These are phyloP conservation scores for Agrotis clavis DNA, from an alignment of 2,888 invertebrate genomes.

Conservation along the genomic window DNA sequence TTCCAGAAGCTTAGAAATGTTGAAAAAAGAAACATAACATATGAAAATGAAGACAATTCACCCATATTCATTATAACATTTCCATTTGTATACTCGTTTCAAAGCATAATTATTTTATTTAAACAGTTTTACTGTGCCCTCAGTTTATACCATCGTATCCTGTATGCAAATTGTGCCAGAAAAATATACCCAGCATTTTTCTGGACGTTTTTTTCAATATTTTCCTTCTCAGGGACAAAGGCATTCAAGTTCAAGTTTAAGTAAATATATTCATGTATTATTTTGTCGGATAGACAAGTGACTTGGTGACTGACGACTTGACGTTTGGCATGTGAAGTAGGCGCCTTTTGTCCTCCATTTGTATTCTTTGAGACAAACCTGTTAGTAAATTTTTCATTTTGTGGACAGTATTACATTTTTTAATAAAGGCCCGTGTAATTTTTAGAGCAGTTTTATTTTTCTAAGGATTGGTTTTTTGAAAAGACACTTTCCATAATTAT, in stretches of 20 bases:
- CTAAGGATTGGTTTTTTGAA: not conserved
- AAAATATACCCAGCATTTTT: slow-evolving; percentile 17
- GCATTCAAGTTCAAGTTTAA: slow-evolving; percentile 38
- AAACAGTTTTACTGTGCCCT: not conserved
- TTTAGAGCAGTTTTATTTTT: slow-evolving; percentile 11
- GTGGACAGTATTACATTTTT: slow-evolving; percentile 30
- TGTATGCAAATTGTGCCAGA: slow-evolving; percentile 23
- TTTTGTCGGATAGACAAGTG: slow-evolving; percentile 49
- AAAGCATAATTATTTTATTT: no score
- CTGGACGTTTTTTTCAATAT: slow-evolving; percentile 1
- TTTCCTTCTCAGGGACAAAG: slow-evolving; percentile 45
- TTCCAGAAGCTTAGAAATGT: not conserved
- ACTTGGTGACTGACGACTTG: slow-evolving; percentile 56
- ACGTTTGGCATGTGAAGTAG: slow-evolving; percentile 56
- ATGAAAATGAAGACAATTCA: no score
- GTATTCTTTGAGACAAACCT: slow-evolving; percentile 33
- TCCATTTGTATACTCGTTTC: no score
- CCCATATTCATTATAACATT: no score
- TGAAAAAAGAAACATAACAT: not conserved
- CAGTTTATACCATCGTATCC: not conserved
- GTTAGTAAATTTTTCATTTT: slow-evolving; percentile 28
- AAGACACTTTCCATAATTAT: no score
- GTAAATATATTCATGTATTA: slow-evolving; percentile 59
- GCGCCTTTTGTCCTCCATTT: slow-evolving; percentile 50
- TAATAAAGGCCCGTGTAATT: slow-evolving; percentile 29